Percentiles rank a stretch among this genome's conserved stretches.
phyloP scores from a whole-genome alignment of 2,797 vertebrate genomes.

The Euphonia xanthogaster region DNA sequence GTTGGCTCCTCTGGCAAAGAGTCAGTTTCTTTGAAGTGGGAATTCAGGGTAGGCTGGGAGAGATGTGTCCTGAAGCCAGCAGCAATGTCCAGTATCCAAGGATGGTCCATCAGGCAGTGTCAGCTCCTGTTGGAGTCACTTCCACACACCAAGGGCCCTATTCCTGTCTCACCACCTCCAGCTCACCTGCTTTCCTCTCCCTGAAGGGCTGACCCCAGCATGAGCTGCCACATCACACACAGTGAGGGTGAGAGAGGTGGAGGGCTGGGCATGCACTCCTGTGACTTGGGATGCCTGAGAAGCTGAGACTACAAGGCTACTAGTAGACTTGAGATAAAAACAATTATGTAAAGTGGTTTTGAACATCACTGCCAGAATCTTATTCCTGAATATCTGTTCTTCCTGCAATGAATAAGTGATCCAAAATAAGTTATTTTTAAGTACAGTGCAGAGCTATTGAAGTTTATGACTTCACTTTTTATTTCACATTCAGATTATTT shows the following conservation, averaged over 20 bases:
- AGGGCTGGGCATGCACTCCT: fast-evolving
- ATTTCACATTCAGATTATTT: neutral
- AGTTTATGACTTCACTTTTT: neutral
- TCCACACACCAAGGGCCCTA: fast-evolving
- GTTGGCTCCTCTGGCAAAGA: neutral
- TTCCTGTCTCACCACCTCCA: neutral
- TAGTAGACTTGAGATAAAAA: neutral
- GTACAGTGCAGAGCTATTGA: neutral
- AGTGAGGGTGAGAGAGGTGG: neutral
- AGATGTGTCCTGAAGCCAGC: neutral
- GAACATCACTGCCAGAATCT: neutral
- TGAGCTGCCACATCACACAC: fast-evolving
- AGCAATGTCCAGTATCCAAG: fast-evolving
- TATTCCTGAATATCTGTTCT: neutral
- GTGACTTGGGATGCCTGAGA: neutral
- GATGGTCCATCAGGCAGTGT: neutral
- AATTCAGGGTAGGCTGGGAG: neutral
- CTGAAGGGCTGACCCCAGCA: fast-evolving
- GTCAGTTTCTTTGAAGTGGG: neutral
- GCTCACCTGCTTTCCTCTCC: neutral
- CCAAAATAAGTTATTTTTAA: neutral
- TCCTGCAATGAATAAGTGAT: neutral
- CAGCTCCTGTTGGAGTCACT: neutral
- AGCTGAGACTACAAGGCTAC: neutral
- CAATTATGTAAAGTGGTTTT: neutral